Conservation (phyloP, 2,113 vertebrate genomes). For the Actenoides lindsayi region DNA sequence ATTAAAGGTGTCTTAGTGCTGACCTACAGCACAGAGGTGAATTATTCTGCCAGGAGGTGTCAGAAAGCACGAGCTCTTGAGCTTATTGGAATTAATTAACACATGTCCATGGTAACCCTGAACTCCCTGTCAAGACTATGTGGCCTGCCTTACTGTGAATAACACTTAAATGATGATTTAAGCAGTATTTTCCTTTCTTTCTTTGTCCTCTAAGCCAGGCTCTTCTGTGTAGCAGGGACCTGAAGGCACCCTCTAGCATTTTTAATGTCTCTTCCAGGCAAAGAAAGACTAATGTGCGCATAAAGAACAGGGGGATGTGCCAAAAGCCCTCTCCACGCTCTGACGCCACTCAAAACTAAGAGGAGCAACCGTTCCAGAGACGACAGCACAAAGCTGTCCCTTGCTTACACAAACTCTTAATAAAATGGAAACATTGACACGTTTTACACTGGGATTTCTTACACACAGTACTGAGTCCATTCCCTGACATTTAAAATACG, state of each 20-base stretch:
- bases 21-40: background rate
- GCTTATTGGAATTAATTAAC: slow-evolving; percentile 38
- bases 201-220: background rate
- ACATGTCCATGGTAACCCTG: slow-evolving; percentile 24
- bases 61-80: background rate
- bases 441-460: background rate
- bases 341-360: background rate
- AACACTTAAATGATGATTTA: slow-evolving; percentile 1
- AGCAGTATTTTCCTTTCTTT: background rate
- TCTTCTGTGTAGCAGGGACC: background rate
- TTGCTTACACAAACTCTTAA: background rate
- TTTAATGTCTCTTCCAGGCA: slow-evolving; percentile 30
- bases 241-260: background rate
- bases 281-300: background rate
- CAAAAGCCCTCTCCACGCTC: background rate
- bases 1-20: background rate
- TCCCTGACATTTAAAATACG: background rate
- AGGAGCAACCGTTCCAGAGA: rapidly evolving
- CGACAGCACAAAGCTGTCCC: background rate
- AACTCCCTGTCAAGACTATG: slow-evolving; percentile 17
- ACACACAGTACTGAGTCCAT: background rate
- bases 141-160: slow-evolving; percentile 1
- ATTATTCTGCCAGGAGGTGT: slow-evolving; percentile 26
- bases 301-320: slow-evolving; percentile 53
- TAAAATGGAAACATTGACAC: slow-evolving; percentile 41